A percentile compares a stretch with the other conserved stretches of the same genome.
phyloP scores from a whole-genome alignment of 1,140 invertebrate genomes.

The Mercenaria mercenaria region DNA sequence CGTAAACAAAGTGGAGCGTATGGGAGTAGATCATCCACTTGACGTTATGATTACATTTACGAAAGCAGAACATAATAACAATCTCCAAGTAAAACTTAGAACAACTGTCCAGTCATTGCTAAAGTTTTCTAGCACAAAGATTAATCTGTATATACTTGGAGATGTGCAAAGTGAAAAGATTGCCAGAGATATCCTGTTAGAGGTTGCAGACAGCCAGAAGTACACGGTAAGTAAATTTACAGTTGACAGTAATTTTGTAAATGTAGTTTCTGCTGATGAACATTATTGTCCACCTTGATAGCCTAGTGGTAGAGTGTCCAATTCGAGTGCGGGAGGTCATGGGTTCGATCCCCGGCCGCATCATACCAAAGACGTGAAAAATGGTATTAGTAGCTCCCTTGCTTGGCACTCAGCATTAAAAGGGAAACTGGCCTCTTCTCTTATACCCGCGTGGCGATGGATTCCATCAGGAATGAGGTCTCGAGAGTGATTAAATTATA shows the following conservation, averaged over 20 bases:
- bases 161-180: slow-evolving; percentile 89
- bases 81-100: slow-evolving; percentile 88
- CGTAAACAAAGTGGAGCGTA: background rate
- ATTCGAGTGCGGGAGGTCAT: no score
- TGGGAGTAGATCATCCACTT: slow-evolving; percentile 36
- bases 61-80: slow-evolving; percentile 88
- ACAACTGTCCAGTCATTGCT: slow-evolving; percentile 89
- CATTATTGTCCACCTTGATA: background rate
- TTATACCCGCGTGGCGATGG: no score
- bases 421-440: no score
- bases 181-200: slow-evolving; percentile 88
- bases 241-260: no score
- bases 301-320: no score
- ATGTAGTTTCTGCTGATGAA: background rate
- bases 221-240: slow-evolving; percentile 56
- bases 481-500: no score
- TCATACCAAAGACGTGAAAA: no score
- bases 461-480: no score
- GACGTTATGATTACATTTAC: slow-evolving; percentile 87
- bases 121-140: slow-evolving; percentile 86
- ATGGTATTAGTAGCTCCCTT: no score
- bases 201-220: slow-evolving; percentile 86
- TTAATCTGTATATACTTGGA: slow-evolving; percentile 90
- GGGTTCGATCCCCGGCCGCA: no score
- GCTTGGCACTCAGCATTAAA: no score